phyloP scores from a whole-genome alignment of 2,113 vertebrate genomes.

The Ophiodon elongatus region DNA sequence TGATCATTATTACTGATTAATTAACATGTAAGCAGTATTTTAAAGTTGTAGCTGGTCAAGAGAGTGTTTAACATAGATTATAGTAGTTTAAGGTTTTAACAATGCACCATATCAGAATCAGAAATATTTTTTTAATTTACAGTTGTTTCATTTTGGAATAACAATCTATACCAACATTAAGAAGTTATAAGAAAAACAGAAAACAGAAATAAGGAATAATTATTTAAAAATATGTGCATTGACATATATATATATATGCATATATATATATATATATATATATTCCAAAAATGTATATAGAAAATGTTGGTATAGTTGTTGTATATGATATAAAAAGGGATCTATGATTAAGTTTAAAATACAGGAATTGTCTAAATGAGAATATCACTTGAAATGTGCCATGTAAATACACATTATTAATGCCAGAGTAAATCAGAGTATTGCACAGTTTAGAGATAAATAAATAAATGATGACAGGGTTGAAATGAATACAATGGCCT shows the following conservation, averaged over 20 bases:
- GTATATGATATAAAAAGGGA: not conserved
- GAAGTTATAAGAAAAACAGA: not conserved
- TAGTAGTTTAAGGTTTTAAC: not conserved
- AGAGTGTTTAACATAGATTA: not conserved
- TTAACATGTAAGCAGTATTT: not conserved
- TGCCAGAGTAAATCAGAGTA: not conserved
- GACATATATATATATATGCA: too few relatives aligned
- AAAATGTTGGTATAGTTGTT: not conserved
- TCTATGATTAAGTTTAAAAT: not conserved
- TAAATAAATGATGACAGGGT: not conserved
- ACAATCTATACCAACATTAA: not conserved
- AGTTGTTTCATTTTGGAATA: not conserved
- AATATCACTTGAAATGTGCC: not conserved
- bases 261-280: too few relatives aligned
- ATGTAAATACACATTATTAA: not conserved
- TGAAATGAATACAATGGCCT: too few relatives aligned
- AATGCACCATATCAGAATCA: not conserved
- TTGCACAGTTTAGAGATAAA: not conserved
- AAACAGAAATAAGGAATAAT: not conserved
- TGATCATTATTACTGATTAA: not conserved
- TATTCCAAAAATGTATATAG: not conserved
- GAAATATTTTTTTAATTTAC: not conserved
- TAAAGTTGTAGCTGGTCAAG: not conserved
- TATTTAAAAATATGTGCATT: not conserved
- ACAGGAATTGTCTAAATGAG: not conserved